phyloP scores from a whole-genome alignment of 2,113 vertebrate species.

The Tragelaphus imberbis region DNA sequence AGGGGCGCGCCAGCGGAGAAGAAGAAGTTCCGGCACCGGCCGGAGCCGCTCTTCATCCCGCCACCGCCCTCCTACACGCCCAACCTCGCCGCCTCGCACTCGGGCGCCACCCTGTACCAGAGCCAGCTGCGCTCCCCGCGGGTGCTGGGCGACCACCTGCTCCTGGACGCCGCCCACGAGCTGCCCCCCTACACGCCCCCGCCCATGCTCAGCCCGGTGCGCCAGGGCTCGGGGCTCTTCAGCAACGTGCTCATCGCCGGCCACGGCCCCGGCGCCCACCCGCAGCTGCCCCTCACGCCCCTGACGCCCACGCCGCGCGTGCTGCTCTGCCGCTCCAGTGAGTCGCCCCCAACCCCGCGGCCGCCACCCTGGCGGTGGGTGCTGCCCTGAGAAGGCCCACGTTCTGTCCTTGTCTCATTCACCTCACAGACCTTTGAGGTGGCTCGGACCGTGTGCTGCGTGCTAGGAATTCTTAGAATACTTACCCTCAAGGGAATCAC shows the following conservation, averaged over 20 bases:
- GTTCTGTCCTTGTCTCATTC: neutral
- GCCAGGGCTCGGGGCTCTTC: conserved; percentile 91
- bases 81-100: conserved; percentile 72
- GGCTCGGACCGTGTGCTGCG: neutral
- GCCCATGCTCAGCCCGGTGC: conserved; percentile 89
- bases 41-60: conserved; percentile 88
- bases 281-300: conserved; percentile 82
- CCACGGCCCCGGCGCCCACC: conserved; percentile 68
- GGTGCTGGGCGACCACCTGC: conserved; percentile 79
- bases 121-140: conserved; percentile 87
- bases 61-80: conserved; percentile 81
- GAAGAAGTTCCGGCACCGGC: conserved; percentile 84
- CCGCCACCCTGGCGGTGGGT: neutral
- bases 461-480: neutral
- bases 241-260: conserved; percentile 79
- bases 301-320: conserved; percentile 82
- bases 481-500: neutral
- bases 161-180: conserved; percentile 76
- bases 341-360: conserved; percentile 60
- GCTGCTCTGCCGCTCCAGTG: conserved; percentile 84
- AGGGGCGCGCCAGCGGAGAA: conserved; percentile 79
- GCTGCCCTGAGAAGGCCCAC: accelerated
- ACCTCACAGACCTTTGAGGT: neutral
- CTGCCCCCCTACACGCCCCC: conserved; percentile 87
- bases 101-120: conserved; percentile 86